Percentiles rank a stretch among this genome's conserved stretches.
Conservation (phyloP, 1,140 invertebrate species). For the Drosophila murphyi region DNA sequence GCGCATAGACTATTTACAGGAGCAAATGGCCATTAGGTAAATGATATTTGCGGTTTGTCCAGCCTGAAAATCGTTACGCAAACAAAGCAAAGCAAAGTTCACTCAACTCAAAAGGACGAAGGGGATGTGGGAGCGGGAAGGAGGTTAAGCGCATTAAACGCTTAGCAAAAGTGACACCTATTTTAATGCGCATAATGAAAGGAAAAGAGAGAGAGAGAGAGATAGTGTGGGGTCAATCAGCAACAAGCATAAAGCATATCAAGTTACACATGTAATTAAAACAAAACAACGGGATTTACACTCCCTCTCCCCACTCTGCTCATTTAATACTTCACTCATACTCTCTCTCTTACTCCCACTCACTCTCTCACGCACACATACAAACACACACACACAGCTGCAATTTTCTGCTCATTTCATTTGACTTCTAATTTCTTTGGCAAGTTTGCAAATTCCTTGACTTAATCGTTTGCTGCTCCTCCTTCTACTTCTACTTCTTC, state of each 20-base stretch:
- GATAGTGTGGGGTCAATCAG: slow-evolving; percentile 12
- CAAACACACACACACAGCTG: slow-evolving; percentile 8
- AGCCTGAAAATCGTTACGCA: slow-evolving; percentile 28
- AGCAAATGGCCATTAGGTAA: slow-evolving; percentile 40
- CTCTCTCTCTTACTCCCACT: not conserved
- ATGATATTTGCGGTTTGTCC: slow-evolving; percentile 42
- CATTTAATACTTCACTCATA: not conserved
- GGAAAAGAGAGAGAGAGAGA: too few species aligned
- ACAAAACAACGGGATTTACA: slow-evolving; percentile 8
- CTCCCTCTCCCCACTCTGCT: not conserved
- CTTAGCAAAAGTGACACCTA: slow-evolving; percentile 5
- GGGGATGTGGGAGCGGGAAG: not conserved
- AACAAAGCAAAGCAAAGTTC: slow-evolving; percentile 18
- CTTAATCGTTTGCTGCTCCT: slow-evolving; percentile 20
- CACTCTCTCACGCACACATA: not conserved
- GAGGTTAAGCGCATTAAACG: slow-evolving; percentile 21
- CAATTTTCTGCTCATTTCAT: slow-evolving; percentile 25
- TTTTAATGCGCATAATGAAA: slow-evolving; percentile 26
- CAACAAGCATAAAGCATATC: slow-evolving; percentile 27
- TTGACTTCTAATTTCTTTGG: slow-evolving; percentile 53
- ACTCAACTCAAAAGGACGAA: slow-evolving; percentile 11
- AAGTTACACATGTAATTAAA: slow-evolving; percentile 43
- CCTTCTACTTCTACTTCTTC: slow-evolving; percentile 27
- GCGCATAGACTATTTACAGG: slow-evolving; percentile 26
- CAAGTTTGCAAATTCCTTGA: slow-evolving; percentile 66